These are phyloP conservation scores for Leuciscus waleckii DNA, from an alignment of 2,797 vertebrate species.

Conservation along the genomic window DNA sequence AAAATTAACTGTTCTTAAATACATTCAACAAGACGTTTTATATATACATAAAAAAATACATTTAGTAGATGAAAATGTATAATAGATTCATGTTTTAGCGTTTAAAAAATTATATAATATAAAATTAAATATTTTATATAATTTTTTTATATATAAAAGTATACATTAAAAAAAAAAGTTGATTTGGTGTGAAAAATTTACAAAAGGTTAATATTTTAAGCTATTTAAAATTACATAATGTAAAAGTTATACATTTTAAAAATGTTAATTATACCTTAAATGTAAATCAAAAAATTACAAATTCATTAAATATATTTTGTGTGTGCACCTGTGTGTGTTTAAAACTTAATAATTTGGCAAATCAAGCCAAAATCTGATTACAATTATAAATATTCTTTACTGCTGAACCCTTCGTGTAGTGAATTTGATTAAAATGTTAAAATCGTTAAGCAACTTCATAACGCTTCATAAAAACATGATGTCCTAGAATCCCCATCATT, in stretches of 20 bases:
- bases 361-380: background rate
- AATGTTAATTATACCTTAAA: background rate
- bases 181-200: too few species aligned
- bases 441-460: background rate
- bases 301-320: too few species aligned
- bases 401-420: background rate
- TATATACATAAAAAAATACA: background rate
- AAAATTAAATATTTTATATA: background rate
- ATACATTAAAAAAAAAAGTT: too few species aligned
- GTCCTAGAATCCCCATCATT: background rate
- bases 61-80: background rate
- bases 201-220: too few species aligned
- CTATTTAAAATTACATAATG: background rate
- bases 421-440: background rate
- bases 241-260: background rate
- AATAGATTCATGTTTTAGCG: background rate
- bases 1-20: too few species aligned
- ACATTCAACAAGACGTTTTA: too few species aligned
- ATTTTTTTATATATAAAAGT: background rate
- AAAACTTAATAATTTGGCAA: background rate
- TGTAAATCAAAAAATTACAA: background rate
- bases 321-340: too few species aligned
- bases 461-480: background rate
- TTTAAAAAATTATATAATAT: too few species aligned
- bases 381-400: too few species aligned